Evolutionary conservation across 1,140 invertebrate species (phyloP).

Genomic region (Trichogramma pretiosum): DNA sequence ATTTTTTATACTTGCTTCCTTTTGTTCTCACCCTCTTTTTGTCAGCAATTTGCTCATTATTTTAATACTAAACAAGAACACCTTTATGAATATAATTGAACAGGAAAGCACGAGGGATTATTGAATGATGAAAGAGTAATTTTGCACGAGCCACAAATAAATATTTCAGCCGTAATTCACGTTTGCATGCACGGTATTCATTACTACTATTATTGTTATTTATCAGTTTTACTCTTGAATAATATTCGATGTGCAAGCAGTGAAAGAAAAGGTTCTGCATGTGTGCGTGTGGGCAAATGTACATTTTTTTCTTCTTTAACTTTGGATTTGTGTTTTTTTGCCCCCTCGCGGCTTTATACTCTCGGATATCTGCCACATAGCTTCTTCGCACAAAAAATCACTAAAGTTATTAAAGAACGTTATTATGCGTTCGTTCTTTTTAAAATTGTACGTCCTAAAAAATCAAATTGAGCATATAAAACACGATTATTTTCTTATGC

Average conservation of each 20-base stretch:
- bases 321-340: constrained; percentile 44
- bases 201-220: too few relatives aligned
- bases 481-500: not conserved
- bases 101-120: too few relatives aligned
- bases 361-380: constrained; percentile 96
- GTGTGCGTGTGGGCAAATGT: too few relatives aligned
- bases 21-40: constrained; percentile 12
- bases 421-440: constrained; percentile 87
- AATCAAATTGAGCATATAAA: constrained; percentile 21
- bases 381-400: constrained; percentile 88
- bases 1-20: constrained; percentile 3
- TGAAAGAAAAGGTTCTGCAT: constrained; percentile 30
- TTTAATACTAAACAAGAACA: too few relatives aligned
- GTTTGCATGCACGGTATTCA: too few relatives aligned
- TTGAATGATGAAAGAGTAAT: too few relatives aligned
- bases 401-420: constrained; percentile 96
- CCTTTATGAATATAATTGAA: too few relatives aligned
- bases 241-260: constrained; percentile 27
- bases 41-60: constrained; percentile 5
- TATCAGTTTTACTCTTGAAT: too few relatives aligned
- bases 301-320: constrained; percentile 31
- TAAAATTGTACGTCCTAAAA: constrained; percentile 71
- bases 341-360: constrained; percentile 84
- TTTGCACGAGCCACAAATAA: too few relatives aligned
- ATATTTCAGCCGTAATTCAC: too few relatives aligned